Percentiles rank a stretch among this genome's conserved stretches.
Evolutionary conservation across 2,888 invertebrate species (phyloP).

Genomic region (Hydrotaea diabolus): DNA sequence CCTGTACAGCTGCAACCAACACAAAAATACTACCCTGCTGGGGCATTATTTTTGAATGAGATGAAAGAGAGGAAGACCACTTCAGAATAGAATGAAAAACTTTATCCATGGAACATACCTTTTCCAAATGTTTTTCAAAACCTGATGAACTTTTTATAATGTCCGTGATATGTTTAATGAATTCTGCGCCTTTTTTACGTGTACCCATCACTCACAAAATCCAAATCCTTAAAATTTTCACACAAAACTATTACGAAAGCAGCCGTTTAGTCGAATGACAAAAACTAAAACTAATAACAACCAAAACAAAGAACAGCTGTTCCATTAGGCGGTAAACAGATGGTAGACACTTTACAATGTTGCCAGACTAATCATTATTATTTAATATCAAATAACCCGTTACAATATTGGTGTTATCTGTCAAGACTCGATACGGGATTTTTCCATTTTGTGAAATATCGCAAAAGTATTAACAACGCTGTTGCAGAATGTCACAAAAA

Average conservation of each 20-base stretch:
- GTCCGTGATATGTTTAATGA: conserved; percentile 80
- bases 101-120: too few species aligned
- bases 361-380: conserved; percentile 29
- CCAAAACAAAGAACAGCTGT: conserved; percentile 3
- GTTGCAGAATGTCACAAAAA: too few species aligned
- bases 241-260: conserved; percentile 25
- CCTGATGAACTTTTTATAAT: conserved; percentile 77
- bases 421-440: too few species aligned
- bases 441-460: too few species aligned
- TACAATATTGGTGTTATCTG: not conserved
- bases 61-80: not conserved
- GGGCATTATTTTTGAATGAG: too few species aligned
- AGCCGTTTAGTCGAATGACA: too few species aligned
- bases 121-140: conserved; percentile 81
- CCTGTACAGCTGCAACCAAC: too few species aligned
- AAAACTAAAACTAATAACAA: conserved; percentile 22
- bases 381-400: not conserved
- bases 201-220: conserved; percentile 70
- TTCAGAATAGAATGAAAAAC: not conserved
- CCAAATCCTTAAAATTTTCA: not conserved
- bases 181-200: conserved; percentile 77
- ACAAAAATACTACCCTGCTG: too few species aligned
- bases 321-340: not conserved
- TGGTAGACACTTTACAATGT: not conserved
- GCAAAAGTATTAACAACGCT: too few species aligned